Conservation (phyloP, 2,888 invertebrate genomes). For the Limulus polyphemus region DNA sequence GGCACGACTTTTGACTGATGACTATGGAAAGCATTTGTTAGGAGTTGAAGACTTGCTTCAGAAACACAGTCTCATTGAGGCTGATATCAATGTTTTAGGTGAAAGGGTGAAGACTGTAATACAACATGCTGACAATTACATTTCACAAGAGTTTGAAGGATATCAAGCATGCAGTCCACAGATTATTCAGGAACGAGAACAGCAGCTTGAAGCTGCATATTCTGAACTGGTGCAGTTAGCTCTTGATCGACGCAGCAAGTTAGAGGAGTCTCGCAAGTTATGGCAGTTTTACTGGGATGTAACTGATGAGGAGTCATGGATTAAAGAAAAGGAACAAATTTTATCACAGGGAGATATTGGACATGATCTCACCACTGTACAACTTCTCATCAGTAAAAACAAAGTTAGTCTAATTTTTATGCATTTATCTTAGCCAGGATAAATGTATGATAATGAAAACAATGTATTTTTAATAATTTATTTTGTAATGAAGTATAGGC, state of each 20-base stretch:
- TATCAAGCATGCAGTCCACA: conserved; percentile 94
- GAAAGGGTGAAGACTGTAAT: conserved; percentile 95
- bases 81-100: conserved; percentile 95
- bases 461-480: too few species aligned
- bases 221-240: conserved; percentile 90
- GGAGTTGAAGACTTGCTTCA: conserved; percentile 97
- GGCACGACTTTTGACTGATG: conserved; percentile 77
- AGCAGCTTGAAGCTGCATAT: conserved; percentile 85
- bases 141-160: conserved; percentile 63
- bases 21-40: conserved; percentile 98
- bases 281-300: conserved; percentile 99
- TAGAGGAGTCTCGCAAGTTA: conserved; percentile 92
- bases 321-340: conserved; percentile 94
- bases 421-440: too few species aligned
- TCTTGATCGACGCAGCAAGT: conserved; percentile 75
- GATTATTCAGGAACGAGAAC: conserved; percentile 86
- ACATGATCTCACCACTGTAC: conserved; percentile 94
- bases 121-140: conserved; percentile 84
- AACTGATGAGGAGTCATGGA: conserved; percentile 97
- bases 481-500: too few species aligned
- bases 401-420: conserved; percentile 43
- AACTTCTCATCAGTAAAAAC: conserved; percentile 90
- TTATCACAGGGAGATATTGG: conserved; percentile 96
- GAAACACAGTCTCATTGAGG: conserved; percentile 93
- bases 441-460: too few species aligned